A percentile compares a stretch with the other conserved stretches of the same genome.
phyloP scores from a whole-genome alignment of 2,797 vertebrate species.

The Bucorvus abyssinicus region DNA sequence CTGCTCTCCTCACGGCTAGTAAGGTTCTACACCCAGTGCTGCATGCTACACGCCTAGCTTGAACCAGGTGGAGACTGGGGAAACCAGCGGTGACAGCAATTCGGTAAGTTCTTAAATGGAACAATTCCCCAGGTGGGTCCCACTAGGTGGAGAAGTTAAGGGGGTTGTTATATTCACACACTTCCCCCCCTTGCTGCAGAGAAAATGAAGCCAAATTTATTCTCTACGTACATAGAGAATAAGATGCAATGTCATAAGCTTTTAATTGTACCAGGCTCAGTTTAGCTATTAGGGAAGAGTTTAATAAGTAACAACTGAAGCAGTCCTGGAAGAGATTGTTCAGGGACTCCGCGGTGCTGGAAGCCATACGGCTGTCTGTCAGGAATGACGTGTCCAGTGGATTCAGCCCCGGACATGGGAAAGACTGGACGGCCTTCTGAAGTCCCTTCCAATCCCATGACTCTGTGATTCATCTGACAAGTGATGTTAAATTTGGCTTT shows the following conservation, averaged over 20 bases:
- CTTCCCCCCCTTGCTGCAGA: neutral
- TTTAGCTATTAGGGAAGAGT: neutral
- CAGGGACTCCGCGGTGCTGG: neutral
- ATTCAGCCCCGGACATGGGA: neutral
- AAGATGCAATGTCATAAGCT: neutral
- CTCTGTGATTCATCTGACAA: constrained; percentile 20
- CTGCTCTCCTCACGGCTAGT: neutral
- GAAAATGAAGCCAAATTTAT: neutral
- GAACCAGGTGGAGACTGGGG: neutral
- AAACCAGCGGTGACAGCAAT: neutral
- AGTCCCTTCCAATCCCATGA: constrained; percentile 6
- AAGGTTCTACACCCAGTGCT: neutral
- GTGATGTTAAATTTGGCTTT: neutral
- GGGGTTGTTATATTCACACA: neutral
- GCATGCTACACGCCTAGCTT: neutral
- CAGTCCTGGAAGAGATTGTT: neutral
- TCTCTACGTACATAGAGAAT: neutral
- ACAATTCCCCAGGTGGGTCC: neutral
- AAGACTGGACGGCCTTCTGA: neutral
- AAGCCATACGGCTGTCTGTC: neutral
- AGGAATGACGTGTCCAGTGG: neutral
- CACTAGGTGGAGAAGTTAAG: neutral
- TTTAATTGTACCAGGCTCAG: neutral
- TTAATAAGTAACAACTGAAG: neutral
- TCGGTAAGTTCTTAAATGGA: neutral